Evolutionary conservation across 53 echinoderm and acorn worm genomes (phyloP).

Genomic region (Crossaster papposus): DNA sequence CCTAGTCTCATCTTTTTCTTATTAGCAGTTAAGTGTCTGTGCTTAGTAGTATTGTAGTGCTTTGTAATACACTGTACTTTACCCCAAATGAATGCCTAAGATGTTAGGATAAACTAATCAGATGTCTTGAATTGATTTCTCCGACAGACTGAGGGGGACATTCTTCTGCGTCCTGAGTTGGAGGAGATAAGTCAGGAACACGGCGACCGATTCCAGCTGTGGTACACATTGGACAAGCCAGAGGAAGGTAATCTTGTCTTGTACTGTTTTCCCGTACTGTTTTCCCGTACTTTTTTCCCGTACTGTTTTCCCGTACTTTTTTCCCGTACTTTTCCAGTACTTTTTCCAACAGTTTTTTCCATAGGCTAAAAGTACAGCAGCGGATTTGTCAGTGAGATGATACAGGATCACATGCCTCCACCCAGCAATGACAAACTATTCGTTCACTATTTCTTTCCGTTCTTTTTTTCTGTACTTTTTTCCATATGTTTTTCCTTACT

Average conservation of each 20-base stretch:
- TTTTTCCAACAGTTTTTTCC: not conserved
- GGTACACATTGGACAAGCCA: slow-evolving; percentile 93
- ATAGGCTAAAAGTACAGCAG: slow-evolving; percentile 91
- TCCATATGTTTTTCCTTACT: too few relatives aligned
- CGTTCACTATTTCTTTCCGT: too few relatives aligned
- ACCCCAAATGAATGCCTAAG: too few relatives aligned
- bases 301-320: not conserved
- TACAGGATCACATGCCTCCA: slow-evolving; percentile 87
- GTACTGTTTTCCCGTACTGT: not conserved
- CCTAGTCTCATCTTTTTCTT: too few relatives aligned
- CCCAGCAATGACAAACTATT: slow-evolving; percentile 86
- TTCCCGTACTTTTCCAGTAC: not conserved
- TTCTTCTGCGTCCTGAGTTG: slow-evolving; percentile 85
- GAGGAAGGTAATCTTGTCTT: slow-evolving; percentile 72
- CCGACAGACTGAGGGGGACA: slow-evolving; percentile 87
- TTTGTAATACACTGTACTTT: not conserved
- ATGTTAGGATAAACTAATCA: not conserved
- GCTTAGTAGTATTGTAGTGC: too few relatives aligned
- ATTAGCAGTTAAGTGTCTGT: too few relatives aligned
- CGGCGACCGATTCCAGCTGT: slow-evolving; percentile 79
- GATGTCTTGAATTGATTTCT: not conserved
- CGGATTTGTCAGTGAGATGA: slow-evolving; percentile 91
- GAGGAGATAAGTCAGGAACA: slow-evolving; percentile 80
- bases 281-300: not conserved
- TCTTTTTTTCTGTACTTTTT: too few relatives aligned